Conservation (phyloP, 2,797 vertebrate species). For the Periophthalmus magnuspinnatus region DNA sequence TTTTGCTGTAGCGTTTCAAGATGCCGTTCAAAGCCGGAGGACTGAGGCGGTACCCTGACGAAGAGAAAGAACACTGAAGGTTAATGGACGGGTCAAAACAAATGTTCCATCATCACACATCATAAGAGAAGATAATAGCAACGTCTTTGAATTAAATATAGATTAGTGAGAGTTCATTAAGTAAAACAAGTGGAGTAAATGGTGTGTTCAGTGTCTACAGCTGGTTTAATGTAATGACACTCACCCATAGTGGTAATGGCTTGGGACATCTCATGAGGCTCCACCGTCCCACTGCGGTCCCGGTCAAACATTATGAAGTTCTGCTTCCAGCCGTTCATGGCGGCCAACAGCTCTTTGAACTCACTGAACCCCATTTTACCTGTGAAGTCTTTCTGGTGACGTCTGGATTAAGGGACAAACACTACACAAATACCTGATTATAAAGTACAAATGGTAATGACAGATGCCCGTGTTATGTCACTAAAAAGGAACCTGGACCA, state of each 20-base stretch:
- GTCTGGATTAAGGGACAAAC: slow-evolving; percentile 57
- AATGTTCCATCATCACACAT: background rate
- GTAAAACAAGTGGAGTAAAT: background rate
- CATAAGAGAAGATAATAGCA: background rate
- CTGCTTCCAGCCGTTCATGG: slow-evolving; percentile 89
- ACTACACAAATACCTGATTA: background rate
- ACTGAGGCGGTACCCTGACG: slow-evolving; percentile 84
- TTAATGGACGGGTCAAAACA: background rate
- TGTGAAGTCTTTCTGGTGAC: slow-evolving; percentile 82
- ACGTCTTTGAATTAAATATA: background rate
- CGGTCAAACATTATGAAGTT: slow-evolving; percentile 89
- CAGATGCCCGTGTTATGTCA: no score
- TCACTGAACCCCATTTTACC: slow-evolving; percentile 93
- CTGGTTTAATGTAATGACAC: slow-evolving; percentile 22
- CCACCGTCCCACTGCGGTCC: slow-evolving; percentile 85
- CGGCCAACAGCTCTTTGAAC: slow-evolving; percentile 89
- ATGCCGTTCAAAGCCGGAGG: slow-evolving; percentile 79
- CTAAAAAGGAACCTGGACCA: background rate
- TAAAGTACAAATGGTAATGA: background rate
- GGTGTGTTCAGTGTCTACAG: background rate
- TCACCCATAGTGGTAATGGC: slow-evolving; percentile 86
- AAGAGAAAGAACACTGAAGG: background rate
- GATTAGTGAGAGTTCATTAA: background rate
- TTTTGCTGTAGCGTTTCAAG: slow-evolving; percentile 86
- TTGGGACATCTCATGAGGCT: slow-evolving; percentile 85